phyloP scores from a whole-genome alignment of 1,140 invertebrate genomes.

The Drosophila kepulauana region DNA sequence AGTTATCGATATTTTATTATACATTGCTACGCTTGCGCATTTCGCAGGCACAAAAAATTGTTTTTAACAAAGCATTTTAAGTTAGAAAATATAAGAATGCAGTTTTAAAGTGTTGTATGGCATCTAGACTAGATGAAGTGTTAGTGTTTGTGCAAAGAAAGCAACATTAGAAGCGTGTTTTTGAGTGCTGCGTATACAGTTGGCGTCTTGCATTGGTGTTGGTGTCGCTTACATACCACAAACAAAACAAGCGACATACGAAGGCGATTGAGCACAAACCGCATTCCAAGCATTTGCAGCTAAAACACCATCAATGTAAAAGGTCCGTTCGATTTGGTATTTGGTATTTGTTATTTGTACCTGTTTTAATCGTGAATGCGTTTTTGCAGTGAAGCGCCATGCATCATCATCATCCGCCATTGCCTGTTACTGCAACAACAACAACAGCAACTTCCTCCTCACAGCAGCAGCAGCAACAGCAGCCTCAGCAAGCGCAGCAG shows the following conservation, averaged over 20 bases:
- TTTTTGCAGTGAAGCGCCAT: constrained; percentile 59
- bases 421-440: constrained; percentile 53
- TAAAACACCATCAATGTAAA: constrained; percentile 66
- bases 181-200: constrained; percentile 41
- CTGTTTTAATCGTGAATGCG: constrained; percentile 2
- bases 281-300: constrained; percentile 64
- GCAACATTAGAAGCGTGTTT: neutral
- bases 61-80: constrained; percentile 21
- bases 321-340: constrained; percentile 54
- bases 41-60: constrained; percentile 6
- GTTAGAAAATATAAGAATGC: neutral
- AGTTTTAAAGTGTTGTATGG: neutral
- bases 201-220: constrained; percentile 45
- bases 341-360: constrained; percentile 3
- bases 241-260: constrained; percentile 46
- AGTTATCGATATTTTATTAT: constrained; percentile 33
- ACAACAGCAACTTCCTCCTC: constrained; percentile 23
- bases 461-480: constrained; percentile 18
- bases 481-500: neutral
- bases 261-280: constrained; percentile 59
- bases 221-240: constrained; percentile 42
- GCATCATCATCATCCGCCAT: constrained; percentile 77
- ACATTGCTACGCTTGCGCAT: constrained; percentile 58
- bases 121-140: too few relatives aligned
- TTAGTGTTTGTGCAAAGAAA: neutral